Evolutionary conservation across 1,140 invertebrate species (phyloP).

Genomic region (Nasonia vitripennis): DNA sequence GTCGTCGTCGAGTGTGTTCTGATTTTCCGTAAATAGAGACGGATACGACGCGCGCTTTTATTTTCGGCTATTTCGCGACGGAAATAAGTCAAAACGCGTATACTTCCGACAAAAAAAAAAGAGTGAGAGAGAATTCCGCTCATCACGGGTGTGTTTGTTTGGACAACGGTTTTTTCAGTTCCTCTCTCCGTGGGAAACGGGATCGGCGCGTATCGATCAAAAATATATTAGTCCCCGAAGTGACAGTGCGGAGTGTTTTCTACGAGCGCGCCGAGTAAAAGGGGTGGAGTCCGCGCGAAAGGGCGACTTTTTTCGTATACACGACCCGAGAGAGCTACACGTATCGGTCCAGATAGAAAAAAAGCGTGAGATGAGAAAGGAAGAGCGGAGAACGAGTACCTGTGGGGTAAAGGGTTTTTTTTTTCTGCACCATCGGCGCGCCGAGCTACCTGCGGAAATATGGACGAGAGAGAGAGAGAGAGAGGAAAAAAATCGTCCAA

Average conservation of each 20-base stretch:
- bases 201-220: constrained; percentile 70
- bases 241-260: constrained; percentile 75
- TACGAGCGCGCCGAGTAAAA: constrained; percentile 53
- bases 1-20: no score
- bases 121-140: constrained; percentile 9
- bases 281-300: constrained; percentile 50
- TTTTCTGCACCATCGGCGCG: constrained; percentile 36
- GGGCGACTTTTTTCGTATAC: constrained; percentile 13
- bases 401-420: constrained; percentile 56
- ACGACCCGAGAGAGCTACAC: neutral
- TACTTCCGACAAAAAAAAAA: neutral
- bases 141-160: constrained; percentile 73
- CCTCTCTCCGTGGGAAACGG: constrained; percentile 69
- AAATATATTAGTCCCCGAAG: constrained; percentile 76
- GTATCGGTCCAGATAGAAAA: neutral
- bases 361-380: constrained; percentile 46
- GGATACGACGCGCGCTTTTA: neutral
- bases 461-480: constrained; percentile 51
- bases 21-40: constrained; percentile 7
- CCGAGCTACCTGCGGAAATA: constrained; percentile 66
- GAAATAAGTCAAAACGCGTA: constrained; percentile 6
- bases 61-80: neutral
- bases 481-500: constrained; percentile 59
- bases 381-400: constrained; percentile 25
- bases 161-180: constrained; percentile 71